A percentile compares a stretch with the other conserved stretches of the same genome.
Conservation (phyloP, 2,888 invertebrate species). For the Amiota mariae region DNA sequence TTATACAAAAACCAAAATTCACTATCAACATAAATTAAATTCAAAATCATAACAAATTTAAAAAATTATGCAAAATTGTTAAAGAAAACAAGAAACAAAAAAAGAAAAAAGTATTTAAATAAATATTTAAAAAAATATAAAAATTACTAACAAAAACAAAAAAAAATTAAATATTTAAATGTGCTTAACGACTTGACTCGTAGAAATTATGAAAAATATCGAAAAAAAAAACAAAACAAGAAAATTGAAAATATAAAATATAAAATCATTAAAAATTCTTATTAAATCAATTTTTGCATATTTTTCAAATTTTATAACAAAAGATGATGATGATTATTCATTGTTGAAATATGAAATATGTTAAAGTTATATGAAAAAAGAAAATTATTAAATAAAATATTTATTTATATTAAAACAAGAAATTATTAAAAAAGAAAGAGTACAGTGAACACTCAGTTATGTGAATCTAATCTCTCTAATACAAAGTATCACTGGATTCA, state of each 20-base stretch:
- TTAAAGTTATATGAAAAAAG: too few relatives aligned
- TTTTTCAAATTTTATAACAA: too few relatives aligned
- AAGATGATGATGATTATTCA: too few relatives aligned
- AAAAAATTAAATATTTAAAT: slow-evolving; percentile 38
- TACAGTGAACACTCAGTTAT: too few relatives aligned
- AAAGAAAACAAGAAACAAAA: slow-evolving; percentile 34
- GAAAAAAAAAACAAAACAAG: slow-evolving; percentile 35
- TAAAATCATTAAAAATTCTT: slow-evolving; percentile 1
- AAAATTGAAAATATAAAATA: slow-evolving; percentile 30
- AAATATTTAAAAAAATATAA: slow-evolving; percentile 16
- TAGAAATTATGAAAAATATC: too few relatives aligned
- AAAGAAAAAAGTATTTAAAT: slow-evolving; percentile 37
- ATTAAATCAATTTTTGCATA: not conserved
- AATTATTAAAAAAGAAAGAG: too few relatives aligned
- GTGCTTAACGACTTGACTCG: slow-evolving; percentile 39
- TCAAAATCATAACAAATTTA: slow-evolving; percentile 25
- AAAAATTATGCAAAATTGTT: slow-evolving; percentile 39
- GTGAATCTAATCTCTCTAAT: too few relatives aligned
- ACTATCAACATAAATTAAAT: not conserved
- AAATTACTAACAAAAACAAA: slow-evolving; percentile 20
- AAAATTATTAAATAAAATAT: too few relatives aligned
- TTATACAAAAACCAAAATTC: slow-evolving; percentile 18
- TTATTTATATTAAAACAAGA: too few relatives aligned
- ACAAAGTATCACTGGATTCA: too few relatives aligned
- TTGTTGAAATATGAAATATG: too few relatives aligned